These are phyloP conservation scores for Heliconius hewitsoni DNA, from an alignment of 1,140 invertebrate species.

Conservation along the genomic window DNA sequence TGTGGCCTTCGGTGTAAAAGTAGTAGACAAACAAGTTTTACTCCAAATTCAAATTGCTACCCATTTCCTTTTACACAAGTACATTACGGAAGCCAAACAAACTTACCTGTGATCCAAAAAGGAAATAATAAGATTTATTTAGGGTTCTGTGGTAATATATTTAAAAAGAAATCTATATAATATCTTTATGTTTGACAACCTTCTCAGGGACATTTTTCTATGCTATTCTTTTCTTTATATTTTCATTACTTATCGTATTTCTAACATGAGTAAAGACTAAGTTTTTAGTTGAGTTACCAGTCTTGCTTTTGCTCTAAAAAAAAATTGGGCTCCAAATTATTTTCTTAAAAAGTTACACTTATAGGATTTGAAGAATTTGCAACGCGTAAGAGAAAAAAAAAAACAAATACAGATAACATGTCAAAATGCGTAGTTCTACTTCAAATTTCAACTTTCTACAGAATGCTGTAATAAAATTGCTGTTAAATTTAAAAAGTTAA, in stretches of 20 bases:
- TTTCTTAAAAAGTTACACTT: neutral
- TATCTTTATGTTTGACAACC: neutral
- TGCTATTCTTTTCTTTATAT: too few relatives aligned
- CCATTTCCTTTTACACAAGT: neutral
- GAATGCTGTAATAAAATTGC: neutral
- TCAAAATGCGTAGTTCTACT: neutral
- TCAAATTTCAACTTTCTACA: neutral
- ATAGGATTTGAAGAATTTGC: neutral
- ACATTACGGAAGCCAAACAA: slow-evolving; percentile 8
- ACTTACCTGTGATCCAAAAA: slow-evolving; percentile 8
- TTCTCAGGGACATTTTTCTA: too few relatives aligned
- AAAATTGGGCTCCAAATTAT: too few relatives aligned
- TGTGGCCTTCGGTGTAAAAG: neutral
- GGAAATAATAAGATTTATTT: slow-evolving; percentile 1
- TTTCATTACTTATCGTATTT: too few relatives aligned
- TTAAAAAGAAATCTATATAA: neutral
- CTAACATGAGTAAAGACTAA: too few relatives aligned
- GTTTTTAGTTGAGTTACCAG: too few relatives aligned
- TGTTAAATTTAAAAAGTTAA: too few relatives aligned
- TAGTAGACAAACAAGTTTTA: neutral
- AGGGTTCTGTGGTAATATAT: neutral
- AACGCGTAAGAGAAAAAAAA: neutral
- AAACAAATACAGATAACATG: too few relatives aligned
- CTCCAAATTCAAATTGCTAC: neutral
- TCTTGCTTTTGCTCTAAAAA: too few relatives aligned